Evolutionary conservation across 2,113 vertebrate species (phyloP).

Genomic region (Actinemys pallida): DNA sequence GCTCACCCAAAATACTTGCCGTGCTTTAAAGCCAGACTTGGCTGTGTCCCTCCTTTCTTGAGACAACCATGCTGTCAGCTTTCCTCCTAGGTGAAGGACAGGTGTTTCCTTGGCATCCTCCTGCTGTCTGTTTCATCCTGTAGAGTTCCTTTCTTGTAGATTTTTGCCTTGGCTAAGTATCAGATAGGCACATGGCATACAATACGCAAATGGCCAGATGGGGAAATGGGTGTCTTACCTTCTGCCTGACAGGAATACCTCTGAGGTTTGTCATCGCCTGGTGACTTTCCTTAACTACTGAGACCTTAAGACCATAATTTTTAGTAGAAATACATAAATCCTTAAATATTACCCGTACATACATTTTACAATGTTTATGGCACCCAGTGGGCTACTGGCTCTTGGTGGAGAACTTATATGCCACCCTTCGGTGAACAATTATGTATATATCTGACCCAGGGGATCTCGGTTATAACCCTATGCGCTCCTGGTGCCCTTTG

Average conservation of each 20-base stretch:
- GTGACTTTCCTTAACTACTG: neutral
- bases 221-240: neutral
- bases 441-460: neutral
- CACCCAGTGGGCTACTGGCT: neutral
- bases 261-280: neutral
- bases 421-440: neutral
- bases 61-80: too few species aligned
- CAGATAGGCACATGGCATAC: too few species aligned
- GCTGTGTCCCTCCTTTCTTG: too few species aligned
- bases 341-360: neutral
- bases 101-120: too few species aligned
- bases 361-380: neutral
- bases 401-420: neutral
- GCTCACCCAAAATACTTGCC: too few species aligned
- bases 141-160: too few species aligned
- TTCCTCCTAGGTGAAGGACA: too few species aligned
- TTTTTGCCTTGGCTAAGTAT: too few species aligned
- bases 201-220: neutral
- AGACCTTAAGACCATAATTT: neutral
- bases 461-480: neutral
- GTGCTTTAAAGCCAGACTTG: too few species aligned
- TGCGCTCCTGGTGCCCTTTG: neutral
- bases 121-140: too few species aligned
- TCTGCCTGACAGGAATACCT: neutral
- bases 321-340: neutral